Percentiles rank a stretch among this genome's conserved stretches.
These are phyloP conservation scores for Blastobasis lacticolella DNA, from an alignment of 2,888 invertebrate genomes.

Conservation along the genomic window DNA sequence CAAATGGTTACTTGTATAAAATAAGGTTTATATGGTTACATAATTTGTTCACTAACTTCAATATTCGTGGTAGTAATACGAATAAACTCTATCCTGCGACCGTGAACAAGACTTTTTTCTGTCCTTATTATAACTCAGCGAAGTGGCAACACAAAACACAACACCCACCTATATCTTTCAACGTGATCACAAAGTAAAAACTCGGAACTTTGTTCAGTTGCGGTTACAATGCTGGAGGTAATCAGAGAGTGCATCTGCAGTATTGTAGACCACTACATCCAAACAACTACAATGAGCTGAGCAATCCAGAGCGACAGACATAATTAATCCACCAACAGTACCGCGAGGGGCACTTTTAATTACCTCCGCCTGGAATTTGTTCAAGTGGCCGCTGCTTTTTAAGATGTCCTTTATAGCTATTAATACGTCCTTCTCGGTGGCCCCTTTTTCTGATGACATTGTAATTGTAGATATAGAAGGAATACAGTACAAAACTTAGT, in stretches of 20 bases:
- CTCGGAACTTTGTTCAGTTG: background rate
- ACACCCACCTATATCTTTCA: background rate
- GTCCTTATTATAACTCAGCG: no score
- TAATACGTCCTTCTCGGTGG: slow-evolving; percentile 54
- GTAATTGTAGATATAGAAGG: no score
- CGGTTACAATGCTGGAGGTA: no score
- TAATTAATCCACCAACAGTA: background rate
- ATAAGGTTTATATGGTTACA: no score
- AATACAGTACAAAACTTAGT: no score
- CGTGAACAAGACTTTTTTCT: no score
- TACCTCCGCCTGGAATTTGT: slow-evolving; percentile 63
- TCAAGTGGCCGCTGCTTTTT: slow-evolving; percentile 52
- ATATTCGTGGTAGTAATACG: no score
- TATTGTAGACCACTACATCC: background rate
- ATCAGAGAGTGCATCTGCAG: no score
- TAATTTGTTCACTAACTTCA: no score
- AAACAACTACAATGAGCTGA: background rate
- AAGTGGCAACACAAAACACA: no score
- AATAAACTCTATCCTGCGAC: no score
- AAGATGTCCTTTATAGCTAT: slow-evolving; percentile 54
- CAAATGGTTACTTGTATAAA: no score
- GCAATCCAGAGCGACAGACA: background rate
- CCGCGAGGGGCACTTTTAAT: slow-evolving; percentile 1
- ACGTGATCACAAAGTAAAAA: background rate
- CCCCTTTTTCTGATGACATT: slow-evolving; percentile 22